Base-by-base conservation (phyloP, 2,888 invertebrate genomes). In the Dasypogon diadema region DNA sequence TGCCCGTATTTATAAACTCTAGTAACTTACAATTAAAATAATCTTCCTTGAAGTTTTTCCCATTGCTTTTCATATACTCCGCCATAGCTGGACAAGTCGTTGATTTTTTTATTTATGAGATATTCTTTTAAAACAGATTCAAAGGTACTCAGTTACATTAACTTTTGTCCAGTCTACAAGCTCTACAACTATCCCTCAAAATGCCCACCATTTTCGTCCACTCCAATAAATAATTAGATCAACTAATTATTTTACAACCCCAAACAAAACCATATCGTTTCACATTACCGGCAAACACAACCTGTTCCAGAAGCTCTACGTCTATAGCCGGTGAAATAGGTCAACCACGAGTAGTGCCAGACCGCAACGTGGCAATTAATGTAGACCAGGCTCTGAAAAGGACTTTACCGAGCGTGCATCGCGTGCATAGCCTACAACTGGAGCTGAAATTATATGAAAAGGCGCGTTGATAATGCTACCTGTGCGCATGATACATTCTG, bases 401-500 rank as follows among this genome's bases (percentile, higher is more conserved):
- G 70, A 54, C 54, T 34, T 70, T 18, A 5, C 30, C 54, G 22
- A 42, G 46, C 68, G 70, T 75, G 75, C 68, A 75, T 75, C 75
- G 75, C 75, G 75, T 75, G 75, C 75, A 75, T 70, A 34, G 16
- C 16, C 68, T 16, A 68, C 26, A 24, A 74, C 54, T 51, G 63
- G 42, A 56, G 10, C 51, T 18, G 34, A 26, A 70, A 2, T 6
- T 21, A n/a, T 54, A 30, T 34, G 51, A 24, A 30, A 70, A 54
- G 51, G 12, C 34, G 18, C 16, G 0, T 5, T 3, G 26, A 6
- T 14, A 46, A 30, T 16, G 21, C 10, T 34, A 14, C 22, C 18
- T 14, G 30, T 73, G 73, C 73, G 73, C 73, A 73, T 73, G 73
- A 14, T 73, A 56, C 56, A 73, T 22, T 72, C 26, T 73, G 70